Base-by-base conservation (phyloP, 2,888 invertebrate genomes). In the Merodon equestris region DNA sequence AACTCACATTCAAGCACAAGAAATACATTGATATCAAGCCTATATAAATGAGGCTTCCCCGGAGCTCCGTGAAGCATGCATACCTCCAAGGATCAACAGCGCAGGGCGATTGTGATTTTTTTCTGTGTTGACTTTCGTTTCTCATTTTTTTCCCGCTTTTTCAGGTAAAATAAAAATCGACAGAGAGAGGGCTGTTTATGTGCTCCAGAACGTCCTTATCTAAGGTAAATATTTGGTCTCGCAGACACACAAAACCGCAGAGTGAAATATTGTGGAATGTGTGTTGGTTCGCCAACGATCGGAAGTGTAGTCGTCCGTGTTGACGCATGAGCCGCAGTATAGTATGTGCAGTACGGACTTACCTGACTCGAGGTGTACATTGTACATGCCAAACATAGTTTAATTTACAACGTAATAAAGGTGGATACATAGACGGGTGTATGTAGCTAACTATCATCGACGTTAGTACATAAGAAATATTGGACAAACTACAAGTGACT, bases 191-290 rank as follows among this genome's bases (percentile, higher is more conserved):
- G 15, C 18, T 50, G 42, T 48, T 18, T 53, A 10, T 54, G 67
- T 44, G 27, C 27, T 27, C 27, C 27, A 27, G 27, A 27, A 27
- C 27, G 7, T 27, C 27, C 27, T 79, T 79, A 79, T 79, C 79
- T 56, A n/a, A 10, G 64, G 50, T 70, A 79, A 79, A 79, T 79
- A 79, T 79, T 79, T 79, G 50, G 14, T n/a, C 27, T 27, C 7
- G 27, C 27, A 2, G 27, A 27, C 27, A 27, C 27, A 27, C 27
- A 27, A 4, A 27, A 27, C 27, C 7, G 27, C 27, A 27, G 27
- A 27, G 27, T 27, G 27, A 7, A 27, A 27, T 27, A 7, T 2
- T 4, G 27, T 27, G 27, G 27, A 27, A 27, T 27, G 27, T 27
- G 27, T 27, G 27, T 27, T 18, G 58, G 44, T 15, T 18, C 17